phyloP scores from a whole-genome alignment of 1,140 invertebrate species.

The Aphelenchoides fujianensis region DNA sequence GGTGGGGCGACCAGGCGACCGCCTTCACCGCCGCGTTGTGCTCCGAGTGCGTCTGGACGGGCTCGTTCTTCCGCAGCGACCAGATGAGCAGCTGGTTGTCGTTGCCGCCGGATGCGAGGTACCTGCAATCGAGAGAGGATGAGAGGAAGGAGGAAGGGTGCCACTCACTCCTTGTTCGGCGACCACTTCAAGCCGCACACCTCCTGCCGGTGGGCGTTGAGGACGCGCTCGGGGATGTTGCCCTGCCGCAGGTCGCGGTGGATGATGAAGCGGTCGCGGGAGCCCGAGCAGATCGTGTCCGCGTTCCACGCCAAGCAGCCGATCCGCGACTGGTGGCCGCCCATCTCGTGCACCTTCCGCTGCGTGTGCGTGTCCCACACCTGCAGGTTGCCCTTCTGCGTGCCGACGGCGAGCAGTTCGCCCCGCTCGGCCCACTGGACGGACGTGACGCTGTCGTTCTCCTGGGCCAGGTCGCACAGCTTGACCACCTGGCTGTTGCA shows the following conservation, averaged over 20 bases:
- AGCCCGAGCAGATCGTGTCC: constrained; percentile 91
- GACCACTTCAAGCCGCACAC: constrained; percentile 98
- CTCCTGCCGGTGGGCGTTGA: constrained; percentile 92
- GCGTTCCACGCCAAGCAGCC: constrained; percentile 91
- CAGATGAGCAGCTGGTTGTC: constrained; percentile 97
- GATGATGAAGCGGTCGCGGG: constrained; percentile 85
- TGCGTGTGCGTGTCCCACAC: constrained; percentile 75
- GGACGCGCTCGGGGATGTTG: constrained; percentile 71
- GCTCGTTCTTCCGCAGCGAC: constrained; percentile 82
- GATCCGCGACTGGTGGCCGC: constrained; percentile 81
- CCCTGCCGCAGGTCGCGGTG: constrained; percentile 89
- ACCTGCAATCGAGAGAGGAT: constrained; percentile 97
- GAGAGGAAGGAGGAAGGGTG: constrained; percentile 76
- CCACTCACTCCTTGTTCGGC: constrained; percentile 79
- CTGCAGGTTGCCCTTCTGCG: constrained; percentile 68
- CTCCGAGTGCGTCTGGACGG: constrained; percentile 92
- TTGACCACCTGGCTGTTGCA: constrained; percentile 96
- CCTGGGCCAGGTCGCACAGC: constrained; percentile 86
- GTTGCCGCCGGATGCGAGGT: constrained; percentile 95
- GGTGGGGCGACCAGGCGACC: constrained; percentile 98
- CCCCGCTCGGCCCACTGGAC: constrained; percentile 98
- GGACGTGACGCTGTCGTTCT: constrained; percentile 90
- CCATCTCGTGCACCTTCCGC: constrained; percentile 83
- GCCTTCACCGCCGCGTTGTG: constrained; percentile 98
- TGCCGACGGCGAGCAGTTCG: constrained; percentile 91